Percentiles rank a stretch among this genome's conserved stretches.
phyloP scores from a whole-genome alignment of 2,113 vertebrate genomes.

The Zosterops japonicus region DNA sequence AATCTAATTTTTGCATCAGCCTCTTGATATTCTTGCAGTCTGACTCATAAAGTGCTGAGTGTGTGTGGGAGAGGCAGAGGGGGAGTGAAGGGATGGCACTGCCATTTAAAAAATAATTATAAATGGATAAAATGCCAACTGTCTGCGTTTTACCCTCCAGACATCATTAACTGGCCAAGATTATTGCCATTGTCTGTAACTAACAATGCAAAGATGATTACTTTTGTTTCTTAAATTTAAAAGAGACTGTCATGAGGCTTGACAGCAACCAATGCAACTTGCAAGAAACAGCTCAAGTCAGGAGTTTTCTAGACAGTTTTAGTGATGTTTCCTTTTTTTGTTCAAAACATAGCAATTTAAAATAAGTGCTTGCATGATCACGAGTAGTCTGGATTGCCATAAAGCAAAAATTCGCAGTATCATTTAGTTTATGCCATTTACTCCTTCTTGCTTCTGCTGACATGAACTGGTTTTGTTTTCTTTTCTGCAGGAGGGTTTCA shows the following conservation, averaged over 20 bases:
- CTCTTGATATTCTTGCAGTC: not conserved
- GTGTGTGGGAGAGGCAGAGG: constrained; percentile 36
- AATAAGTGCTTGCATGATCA: not conserved
- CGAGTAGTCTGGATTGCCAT: not conserved
- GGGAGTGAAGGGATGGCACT: constrained; percentile 26
- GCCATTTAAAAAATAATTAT: constrained; percentile 5
- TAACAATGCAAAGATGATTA: not conserved
- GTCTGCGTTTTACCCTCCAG: constrained; percentile 6
- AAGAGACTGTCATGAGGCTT: not conserved
- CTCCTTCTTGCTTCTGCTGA: not conserved
- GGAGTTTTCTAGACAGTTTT: not conserved
- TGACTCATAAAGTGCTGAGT: constrained; percentile 48
- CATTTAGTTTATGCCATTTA: not conserved
- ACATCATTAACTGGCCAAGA: not conserved
- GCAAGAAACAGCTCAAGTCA: not conserved
- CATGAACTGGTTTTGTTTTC: not conserved
- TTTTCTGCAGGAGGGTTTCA: not conserved
- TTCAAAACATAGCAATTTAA: not conserved
- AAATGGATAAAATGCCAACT: constrained; percentile 31
- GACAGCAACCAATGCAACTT: not conserved
- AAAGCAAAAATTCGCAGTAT: not conserved
- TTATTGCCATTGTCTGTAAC: not conserved
- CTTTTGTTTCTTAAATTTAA: not conserved
- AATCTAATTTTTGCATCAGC: not conserved
- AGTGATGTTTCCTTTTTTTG: not conserved